Conservation (phyloP, 2,888 invertebrate species). For the Brachylomia viminalis region DNA sequence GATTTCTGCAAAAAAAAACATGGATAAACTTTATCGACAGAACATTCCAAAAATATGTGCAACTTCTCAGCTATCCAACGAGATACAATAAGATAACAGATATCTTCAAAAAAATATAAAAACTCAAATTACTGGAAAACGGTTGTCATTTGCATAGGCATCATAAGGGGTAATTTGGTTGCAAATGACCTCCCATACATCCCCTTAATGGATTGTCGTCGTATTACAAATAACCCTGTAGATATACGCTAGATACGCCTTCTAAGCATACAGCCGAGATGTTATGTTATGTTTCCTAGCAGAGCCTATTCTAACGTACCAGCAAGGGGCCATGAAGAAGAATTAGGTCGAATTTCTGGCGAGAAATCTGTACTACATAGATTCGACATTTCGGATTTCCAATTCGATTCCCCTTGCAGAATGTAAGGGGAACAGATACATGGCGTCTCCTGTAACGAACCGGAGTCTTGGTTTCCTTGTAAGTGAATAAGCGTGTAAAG, state of each 20-base stretch:
- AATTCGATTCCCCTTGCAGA: conserved; percentile 35
- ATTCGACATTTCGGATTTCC: conserved; percentile 29
- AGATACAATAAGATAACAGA: no score
- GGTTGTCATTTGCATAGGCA: no score
- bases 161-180: no score
- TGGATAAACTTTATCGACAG: no score
- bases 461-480: conserved; percentile 16
- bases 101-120: no score
- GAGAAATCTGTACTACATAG: conserved; percentile 20
- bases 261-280: not conserved
- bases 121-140: no score
- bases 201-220: no score
- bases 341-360: not conserved
- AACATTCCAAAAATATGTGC: no score
- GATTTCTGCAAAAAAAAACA: no score
- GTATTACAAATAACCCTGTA: no score
- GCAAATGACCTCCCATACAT: no score
- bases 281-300: not conserved
- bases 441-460: conserved; percentile 39
- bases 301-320: not conserved
- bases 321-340: not conserved
- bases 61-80: no score
- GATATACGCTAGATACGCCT: not conserved
- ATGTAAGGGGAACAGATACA: conserved; percentile 25
- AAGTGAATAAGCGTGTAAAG: conserved; percentile 40